Evolutionary conservation across 2,797 vertebrate species (phyloP), one percentile per base, ranked within the genome.

Genomic region (Neosilurus hyrtlii): DNA sequence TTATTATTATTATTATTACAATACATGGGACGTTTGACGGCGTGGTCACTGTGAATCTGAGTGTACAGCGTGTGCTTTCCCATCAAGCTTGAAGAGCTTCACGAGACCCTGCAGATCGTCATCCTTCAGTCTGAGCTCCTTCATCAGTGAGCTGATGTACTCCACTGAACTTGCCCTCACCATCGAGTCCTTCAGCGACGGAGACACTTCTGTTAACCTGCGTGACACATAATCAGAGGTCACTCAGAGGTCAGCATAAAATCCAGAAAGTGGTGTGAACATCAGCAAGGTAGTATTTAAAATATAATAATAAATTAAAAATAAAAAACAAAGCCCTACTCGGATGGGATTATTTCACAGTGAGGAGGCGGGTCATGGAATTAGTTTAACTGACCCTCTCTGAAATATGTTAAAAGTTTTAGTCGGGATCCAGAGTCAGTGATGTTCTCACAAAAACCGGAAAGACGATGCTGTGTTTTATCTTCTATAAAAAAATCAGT

Each of bases 161-260:
- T 90, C 85, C 6, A 83, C 80, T 0, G 94, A 93, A 0, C 89
- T 82, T 0, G 89, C 79, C 68, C 30, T 87, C 82, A 87, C 70
- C 89, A 95, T 72, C n/a, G 91, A 89, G 68, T 90, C 89, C 9
- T 20, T 85, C 54, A 95, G 89, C 77, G 91, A 49, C 0, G 84
- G 86, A 57, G 92, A 94, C 80, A 94, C 92, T 52, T 89, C 89
- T 0, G 92, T 90, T 89, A 95, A 87, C 87, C 94, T 95, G 89
- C 18, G 16, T 2, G 26, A 80, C 26, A n/a, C 24, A 43, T 8
- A 20, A 26, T 11, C 22, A 82, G 43, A 37, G 35, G 16, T 63
- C 68, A 51, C 43, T 18, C 35, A 57, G 12, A 80, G 67, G 37
- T 62, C 68, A 61, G 0, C 7, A 20, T 49, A 59, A 81, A 49